Percentiles rank a stretch among this genome's conserved stretches.
These are phyloP conservation scores for Zeus faber DNA, from an alignment of 2,113 vertebrate species.

Conservation along the genomic window DNA sequence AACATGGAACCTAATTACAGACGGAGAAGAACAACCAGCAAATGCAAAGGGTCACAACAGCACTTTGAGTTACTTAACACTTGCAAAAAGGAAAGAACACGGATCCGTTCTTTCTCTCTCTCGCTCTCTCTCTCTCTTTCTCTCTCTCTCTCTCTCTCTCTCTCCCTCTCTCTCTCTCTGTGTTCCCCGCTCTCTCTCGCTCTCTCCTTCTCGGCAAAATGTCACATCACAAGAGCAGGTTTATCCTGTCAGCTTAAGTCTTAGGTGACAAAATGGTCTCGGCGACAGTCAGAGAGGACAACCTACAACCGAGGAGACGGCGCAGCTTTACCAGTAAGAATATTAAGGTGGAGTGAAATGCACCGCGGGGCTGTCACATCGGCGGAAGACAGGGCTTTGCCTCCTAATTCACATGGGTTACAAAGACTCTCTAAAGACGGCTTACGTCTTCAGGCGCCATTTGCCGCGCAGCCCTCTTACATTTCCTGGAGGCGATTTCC, in stretches of 20 bases:
- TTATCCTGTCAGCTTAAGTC: conserved; percentile 8
- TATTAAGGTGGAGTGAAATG: conserved; percentile 5
- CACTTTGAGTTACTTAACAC: not conserved
- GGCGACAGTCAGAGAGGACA: not conserved
- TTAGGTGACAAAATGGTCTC: conserved; percentile 19
- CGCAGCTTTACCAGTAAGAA: conserved; percentile 3
- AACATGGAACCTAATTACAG: conserved; percentile 36
- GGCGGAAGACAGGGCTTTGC: not conserved
- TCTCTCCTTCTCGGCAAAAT: not conserved
- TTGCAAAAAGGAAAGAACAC: not conserved
- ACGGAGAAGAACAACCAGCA: conserved; percentile 13
- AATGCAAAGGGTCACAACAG: not conserved
- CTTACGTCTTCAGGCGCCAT: no score
- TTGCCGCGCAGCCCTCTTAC: no score
- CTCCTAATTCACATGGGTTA: not conserved
- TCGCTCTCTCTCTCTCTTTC: not conserved
- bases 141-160: not conserved
- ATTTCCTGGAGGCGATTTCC: no score
- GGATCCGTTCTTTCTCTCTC: no score
- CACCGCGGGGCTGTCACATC: no score
- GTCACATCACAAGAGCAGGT: not conserved
- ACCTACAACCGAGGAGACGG: not conserved
- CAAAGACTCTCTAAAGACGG: no score
- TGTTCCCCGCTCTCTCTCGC: not conserved
- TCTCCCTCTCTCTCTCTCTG: not conserved